Percentiles rank a stretch among this genome's conserved stretches.
Evolutionary conservation across 2,888 invertebrate genomes (phyloP).

Genomic region (Aphodius granarius): DNA sequence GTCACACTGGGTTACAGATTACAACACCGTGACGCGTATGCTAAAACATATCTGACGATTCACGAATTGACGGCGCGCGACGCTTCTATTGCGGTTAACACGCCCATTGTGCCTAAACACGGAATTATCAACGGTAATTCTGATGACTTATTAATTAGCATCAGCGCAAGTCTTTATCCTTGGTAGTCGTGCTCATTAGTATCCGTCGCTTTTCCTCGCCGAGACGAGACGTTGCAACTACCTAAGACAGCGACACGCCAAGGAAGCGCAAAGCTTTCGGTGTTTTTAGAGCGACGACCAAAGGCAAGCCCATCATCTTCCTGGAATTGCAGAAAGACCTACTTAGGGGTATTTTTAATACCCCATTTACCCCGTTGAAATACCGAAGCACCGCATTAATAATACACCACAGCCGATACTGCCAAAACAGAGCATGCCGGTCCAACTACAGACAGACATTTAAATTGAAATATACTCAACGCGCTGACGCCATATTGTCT

Average conservation of each 20-base stretch:
- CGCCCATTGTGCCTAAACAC: background rate
- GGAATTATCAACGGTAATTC: conserved; percentile 1
- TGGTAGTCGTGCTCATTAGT: background rate
- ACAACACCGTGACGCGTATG: conserved; percentile 39
- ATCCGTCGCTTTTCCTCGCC: background rate
- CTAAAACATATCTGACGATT: conserved; percentile 33
- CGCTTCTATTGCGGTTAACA: background rate
- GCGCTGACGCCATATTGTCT: background rate
- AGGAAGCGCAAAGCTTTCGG: background rate
- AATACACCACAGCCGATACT: background rate
- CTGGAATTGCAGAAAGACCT: background rate
- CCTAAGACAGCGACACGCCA: background rate
- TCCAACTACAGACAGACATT: background rate
- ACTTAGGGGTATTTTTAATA: background rate
- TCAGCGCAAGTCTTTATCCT: conserved; percentile 1
- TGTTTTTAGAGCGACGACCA: background rate
- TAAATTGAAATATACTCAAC: background rate
- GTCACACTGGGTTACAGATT: conserved; percentile 40
- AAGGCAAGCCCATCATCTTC: background rate
- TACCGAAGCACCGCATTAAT: background rate
- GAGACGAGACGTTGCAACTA: no score
- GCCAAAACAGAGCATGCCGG: background rate
- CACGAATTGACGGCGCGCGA: background rate
- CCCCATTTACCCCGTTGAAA: background rate
- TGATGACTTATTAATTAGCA: conserved; percentile 12